Base-by-base conservation (phyloP, 2,797 vertebrate species). In the Alcedo atthis region DNA sequence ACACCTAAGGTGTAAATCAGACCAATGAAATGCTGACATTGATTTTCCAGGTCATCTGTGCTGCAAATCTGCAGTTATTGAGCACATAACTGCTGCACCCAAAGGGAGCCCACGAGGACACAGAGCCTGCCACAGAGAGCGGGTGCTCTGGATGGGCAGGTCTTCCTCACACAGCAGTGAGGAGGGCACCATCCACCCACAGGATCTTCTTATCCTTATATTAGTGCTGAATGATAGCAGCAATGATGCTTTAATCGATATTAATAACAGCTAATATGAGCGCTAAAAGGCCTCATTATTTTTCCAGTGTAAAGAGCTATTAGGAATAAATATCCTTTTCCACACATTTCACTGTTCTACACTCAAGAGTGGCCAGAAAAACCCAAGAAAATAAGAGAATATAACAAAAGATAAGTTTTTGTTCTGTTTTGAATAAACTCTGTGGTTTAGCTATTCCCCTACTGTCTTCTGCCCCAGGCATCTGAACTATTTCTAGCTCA, bases 121-220 rank as follows among this genome's bases (percentile, higher is more conserved):
- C 35, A 0, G 33, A 19, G 42, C 59, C 51, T 8, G 8, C 6
- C 3, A 1, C 1, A 4, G 18, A 12, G 48, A n/a, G 13, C 30
- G 1, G 18, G 2, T 17, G 30, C 54, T 33, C 35, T 0, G 1
- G 22, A 8, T 53, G 13, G 0, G 1, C 37, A 8, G 42, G 6
- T 4, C 30, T 18, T 45, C 35, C 66, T 53, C 54, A 12, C 33
- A 3, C 0, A 0, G 16, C 61, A 51, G 37, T 0, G 6, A 24
- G 54, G 33, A 66, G 30, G 49, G 64, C 49, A 12, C 49, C 12
- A 18, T 6, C 30, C 70, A 8, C 51, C 57, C 71, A 10, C 2
- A 0, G 43, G 5, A 2, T 19, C 5, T 13, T 42, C 64, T 55
- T 28, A 43, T 20, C n/a, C 3, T 10, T 22, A n/a, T 2, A 22